These are phyloP conservation scores for Panzeria rudis DNA, from an alignment of 2,888 invertebrate genomes.

Conservation along the genomic window DNA sequence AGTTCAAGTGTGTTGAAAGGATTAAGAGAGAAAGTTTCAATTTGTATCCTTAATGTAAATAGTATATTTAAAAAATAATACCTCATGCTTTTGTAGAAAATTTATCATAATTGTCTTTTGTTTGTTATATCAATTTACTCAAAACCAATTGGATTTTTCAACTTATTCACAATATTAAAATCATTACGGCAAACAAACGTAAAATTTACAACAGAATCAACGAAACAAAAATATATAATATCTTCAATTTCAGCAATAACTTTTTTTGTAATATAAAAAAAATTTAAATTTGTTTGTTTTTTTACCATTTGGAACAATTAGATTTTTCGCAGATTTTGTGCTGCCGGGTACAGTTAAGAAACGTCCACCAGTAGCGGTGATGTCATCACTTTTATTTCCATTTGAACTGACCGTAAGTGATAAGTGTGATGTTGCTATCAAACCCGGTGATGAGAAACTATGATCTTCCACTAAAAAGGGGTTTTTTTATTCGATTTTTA, in stretches of 20 bases:
- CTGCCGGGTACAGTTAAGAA: conserved; percentile 83
- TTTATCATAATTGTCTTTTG: neutral
- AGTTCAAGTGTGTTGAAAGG: conserved; percentile 13
- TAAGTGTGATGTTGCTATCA: conserved; percentile 77
- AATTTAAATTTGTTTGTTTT: conserved; percentile 5
- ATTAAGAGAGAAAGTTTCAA: neutral
- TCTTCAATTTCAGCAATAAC: conserved; percentile 40
- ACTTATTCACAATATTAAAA: conserved; percentile 30
- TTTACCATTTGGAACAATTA: conserved; percentile 76
- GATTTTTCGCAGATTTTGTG: conserved; percentile 69
- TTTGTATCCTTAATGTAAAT: conserved; percentile 20
- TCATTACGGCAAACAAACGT: conserved; percentile 29
- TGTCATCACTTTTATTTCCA: conserved; percentile 79
- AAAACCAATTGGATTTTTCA: conserved; percentile 30
- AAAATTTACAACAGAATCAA: conserved; percentile 34
- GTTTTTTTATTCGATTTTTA: neutral
- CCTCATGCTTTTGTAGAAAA: conserved; percentile 19
- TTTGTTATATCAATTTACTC: conserved; percentile 11
- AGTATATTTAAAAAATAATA: conserved; percentile 17
- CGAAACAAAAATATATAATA: neutral
- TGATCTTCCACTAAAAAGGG: conserved; percentile 83
- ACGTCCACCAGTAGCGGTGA: conserved; percentile 76
- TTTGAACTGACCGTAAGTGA: conserved; percentile 79
- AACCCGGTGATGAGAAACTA: conserved; percentile 76
- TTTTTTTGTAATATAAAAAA: conserved; percentile 23